phyloP scores from a whole-genome alignment of 2,113 vertebrate genomes.

The Brachionichthys hirsutus region DNA sequence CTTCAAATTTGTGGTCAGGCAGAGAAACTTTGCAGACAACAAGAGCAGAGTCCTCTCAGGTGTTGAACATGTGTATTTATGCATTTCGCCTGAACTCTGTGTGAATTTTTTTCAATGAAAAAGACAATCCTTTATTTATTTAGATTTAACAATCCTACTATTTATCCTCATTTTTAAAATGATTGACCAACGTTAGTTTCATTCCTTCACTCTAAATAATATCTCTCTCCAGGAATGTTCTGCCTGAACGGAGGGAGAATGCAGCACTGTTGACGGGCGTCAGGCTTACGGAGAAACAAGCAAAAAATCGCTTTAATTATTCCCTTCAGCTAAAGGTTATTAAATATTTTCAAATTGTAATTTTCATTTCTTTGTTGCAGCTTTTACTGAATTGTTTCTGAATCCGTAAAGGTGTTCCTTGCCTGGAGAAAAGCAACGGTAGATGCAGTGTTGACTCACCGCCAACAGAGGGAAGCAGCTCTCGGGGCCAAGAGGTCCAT shows the following conservation, averaged over 20 bases:
- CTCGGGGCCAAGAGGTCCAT: constrained; percentile 65
- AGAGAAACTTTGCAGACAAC: constrained; percentile 46
- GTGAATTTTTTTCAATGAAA: neutral
- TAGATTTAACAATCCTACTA: too few relatives aligned
- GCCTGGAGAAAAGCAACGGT: constrained; percentile 76
- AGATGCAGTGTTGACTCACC: constrained; percentile 37
- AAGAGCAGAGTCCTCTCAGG: constrained; percentile 57
- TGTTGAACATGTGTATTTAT: constrained; percentile 19
- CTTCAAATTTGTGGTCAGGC: constrained; percentile 30
- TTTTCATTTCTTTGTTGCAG: neutral
- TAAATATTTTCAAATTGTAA: neutral
- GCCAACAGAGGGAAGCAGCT: constrained; percentile 72
- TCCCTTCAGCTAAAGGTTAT: constrained; percentile 79
- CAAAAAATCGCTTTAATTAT: constrained; percentile 72
- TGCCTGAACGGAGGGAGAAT: constrained; percentile 80
- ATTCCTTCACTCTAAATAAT: neutral
- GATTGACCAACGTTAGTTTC: neutral
- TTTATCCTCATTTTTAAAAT: neutral
- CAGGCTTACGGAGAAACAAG: constrained; percentile 51
- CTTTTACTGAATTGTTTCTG: constrained; percentile 1
- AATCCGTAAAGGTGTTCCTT: constrained; percentile 63
- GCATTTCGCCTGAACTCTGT: neutral
- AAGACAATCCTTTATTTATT: too few relatives aligned
- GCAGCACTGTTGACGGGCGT: constrained; percentile 34
- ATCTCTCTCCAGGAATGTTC: constrained; percentile 56